phyloP scores from a whole-genome alignment of 1,140 invertebrate genomes.

The Scylla paramamosain region DNA sequence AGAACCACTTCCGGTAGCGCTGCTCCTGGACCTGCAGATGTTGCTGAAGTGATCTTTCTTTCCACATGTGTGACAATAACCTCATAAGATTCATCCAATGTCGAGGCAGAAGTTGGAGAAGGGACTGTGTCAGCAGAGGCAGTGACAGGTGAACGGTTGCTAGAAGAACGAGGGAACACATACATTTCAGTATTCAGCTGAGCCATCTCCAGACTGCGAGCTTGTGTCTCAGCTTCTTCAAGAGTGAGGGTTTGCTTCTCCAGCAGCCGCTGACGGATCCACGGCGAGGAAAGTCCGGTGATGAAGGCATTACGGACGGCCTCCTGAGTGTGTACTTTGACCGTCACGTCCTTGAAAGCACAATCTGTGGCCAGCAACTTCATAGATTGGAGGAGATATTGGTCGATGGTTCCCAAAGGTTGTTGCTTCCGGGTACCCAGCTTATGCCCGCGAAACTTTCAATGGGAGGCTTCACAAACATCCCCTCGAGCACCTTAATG shows the following conservation, averaged over 20 bases:
- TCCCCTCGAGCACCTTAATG: not conserved
- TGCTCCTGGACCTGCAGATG: not conserved
- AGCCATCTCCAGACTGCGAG: not conserved
- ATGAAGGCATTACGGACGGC: not conserved
- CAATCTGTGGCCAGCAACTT: not conserved
- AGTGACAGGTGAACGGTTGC: not conserved
- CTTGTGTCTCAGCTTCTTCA: not conserved
- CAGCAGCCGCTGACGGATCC: not conserved
- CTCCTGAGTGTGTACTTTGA: not conserved
- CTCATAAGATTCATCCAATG: no score
- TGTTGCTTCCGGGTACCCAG: not conserved
- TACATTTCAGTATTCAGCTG: not conserved
- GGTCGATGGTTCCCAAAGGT: not conserved
- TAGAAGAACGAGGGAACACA: not conserved
- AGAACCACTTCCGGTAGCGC: not conserved
- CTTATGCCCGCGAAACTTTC: not conserved
- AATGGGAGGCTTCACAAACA: not conserved
- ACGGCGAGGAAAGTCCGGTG: not conserved
- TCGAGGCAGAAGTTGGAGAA: not conserved
- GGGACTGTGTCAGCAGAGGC: not conserved
- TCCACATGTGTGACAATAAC: not conserved
- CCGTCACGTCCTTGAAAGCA: not conserved
- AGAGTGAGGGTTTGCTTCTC: not conserved
- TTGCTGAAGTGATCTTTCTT: slow-evolving; percentile 8
- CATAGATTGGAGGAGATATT: not conserved